Evolutionary conservation across 2,113 vertebrate species (phyloP).

Genomic region (Nanorana parkeri): DNA sequence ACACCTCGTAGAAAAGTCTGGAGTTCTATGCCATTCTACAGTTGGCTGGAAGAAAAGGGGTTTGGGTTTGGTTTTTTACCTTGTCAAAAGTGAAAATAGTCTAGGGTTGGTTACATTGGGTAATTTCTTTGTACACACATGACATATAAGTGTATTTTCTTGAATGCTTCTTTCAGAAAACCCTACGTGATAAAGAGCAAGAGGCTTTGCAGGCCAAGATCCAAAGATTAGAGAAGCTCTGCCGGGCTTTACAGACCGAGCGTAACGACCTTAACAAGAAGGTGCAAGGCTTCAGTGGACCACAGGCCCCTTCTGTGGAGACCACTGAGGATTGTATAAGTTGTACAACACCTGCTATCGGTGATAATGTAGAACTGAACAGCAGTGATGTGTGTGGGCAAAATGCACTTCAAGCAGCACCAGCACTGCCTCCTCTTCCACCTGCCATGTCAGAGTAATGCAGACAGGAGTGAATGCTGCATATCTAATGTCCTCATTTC

Average conservation of each 20-base stretch:
- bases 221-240: constrained; percentile 92
- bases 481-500: not conserved
- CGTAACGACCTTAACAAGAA: constrained; percentile 97
- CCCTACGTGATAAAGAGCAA: constrained; percentile 87
- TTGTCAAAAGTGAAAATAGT: too few species aligned
- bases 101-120: too few species aligned
- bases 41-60: too few species aligned
- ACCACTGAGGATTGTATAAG: constrained; percentile 7
- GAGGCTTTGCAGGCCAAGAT: constrained; percentile 94
- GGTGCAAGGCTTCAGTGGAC: constrained; percentile 82
- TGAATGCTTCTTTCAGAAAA: constrained; percentile 78
- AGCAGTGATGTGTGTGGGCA: constrained; percentile 26
- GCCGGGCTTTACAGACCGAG: constrained; percentile 91
- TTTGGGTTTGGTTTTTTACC: too few species aligned
- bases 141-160: not conserved
- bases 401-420: not conserved
- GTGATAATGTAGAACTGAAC: constrained; percentile 40
- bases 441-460: constrained; percentile 18
- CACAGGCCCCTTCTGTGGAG: constrained; percentile 6
- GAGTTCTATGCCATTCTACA: too few species aligned
- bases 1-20: too few species aligned
- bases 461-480: not conserved
- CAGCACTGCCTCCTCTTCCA: constrained; percentile 1
- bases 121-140: not conserved
- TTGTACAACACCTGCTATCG: not conserved